phyloP scores from a whole-genome alignment of 2,888 invertebrate species.

The Girardia tigrina region DNA sequence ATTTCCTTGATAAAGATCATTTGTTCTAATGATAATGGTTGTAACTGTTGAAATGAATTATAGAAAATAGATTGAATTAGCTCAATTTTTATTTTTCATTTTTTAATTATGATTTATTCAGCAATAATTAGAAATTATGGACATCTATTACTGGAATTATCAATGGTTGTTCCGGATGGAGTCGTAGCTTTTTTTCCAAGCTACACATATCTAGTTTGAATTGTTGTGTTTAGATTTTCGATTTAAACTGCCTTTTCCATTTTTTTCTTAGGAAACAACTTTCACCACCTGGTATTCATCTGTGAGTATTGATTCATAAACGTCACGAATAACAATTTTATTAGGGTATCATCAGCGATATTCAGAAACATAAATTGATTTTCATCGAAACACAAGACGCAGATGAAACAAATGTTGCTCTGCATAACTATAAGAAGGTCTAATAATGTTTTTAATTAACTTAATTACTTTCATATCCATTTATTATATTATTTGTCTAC shows the following conservation, averaged over 20 bases:
- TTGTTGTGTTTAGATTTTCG: conserved; percentile 21
- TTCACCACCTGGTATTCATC: conserved; percentile 82
- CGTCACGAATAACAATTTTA: conserved; percentile 29
- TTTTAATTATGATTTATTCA: conserved; percentile 6
- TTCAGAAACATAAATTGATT: conserved; percentile 80
- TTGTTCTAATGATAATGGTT: too few relatives aligned
- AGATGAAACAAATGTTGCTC: conserved; percentile 86
- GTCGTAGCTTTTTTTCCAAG: conserved; percentile 98
- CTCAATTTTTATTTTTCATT: too few relatives aligned
- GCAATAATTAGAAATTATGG: conserved; percentile 94
- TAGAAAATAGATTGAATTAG: too few relatives aligned
- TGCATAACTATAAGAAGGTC: conserved; percentile 89
- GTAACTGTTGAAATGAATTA: too few relatives aligned
- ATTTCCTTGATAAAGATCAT: too few relatives aligned
- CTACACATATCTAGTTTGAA: conserved; percentile 70
- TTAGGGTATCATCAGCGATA: conserved; percentile 84
- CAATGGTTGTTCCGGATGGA: conserved; percentile 59
- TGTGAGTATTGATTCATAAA: conserved; percentile 41
- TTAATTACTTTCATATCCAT: too few relatives aligned
- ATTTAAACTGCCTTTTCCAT: background rate
- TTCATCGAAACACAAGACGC: conserved; percentile 98
- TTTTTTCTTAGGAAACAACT: conserved; percentile 58
- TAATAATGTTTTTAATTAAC: too few relatives aligned
- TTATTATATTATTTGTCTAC: too few relatives aligned
- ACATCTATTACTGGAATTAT: conserved; percentile 75